Conservation (phyloP, 64 coral and sea anemone genomes). For the Hydrozoanthus tunicans region DNA sequence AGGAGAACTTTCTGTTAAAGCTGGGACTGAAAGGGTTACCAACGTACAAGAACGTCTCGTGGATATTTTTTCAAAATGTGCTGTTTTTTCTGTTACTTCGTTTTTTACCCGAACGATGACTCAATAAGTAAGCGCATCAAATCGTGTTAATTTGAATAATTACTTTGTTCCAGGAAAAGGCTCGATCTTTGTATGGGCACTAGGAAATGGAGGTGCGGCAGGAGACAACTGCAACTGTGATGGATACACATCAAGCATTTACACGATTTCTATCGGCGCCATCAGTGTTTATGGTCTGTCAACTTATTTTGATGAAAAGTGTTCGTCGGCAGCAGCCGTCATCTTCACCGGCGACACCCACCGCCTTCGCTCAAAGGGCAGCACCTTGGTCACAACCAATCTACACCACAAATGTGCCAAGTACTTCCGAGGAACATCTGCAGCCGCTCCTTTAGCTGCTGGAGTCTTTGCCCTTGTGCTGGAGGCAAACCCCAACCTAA, state of each 20-base stretch:
- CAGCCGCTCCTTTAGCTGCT: conserved; percentile 83
- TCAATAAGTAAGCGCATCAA: neutral
- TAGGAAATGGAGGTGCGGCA: conserved; percentile 68
- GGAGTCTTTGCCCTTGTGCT: conserved; percentile 81
- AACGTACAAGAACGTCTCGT: too few species aligned
- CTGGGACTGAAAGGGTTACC: too few species aligned
- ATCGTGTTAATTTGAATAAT: neutral
- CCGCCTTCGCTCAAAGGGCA: neutral
- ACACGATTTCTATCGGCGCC: conserved; percentile 77
- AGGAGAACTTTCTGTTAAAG: too few species aligned
- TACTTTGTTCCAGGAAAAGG: conserved; percentile 69
- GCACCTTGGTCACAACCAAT: conserved; percentile 59
- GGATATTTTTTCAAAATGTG: too few species aligned
- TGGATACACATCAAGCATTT: conserved; percentile 87
- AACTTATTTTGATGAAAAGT: conserved; percentile 76
- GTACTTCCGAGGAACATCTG: conserved; percentile 81
- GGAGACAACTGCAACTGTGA: conserved; percentile 80
- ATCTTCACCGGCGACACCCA: conserved; percentile 74
- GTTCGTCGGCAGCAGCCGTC: conserved; percentile 75
- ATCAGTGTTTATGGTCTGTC: conserved; percentile 59
- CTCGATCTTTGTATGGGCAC: conserved; percentile 80
- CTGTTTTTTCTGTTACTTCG: too few species aligned
- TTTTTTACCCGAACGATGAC: too few species aligned
- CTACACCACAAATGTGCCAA: conserved; percentile 41
- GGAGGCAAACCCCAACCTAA: conserved; percentile 79